These are phyloP conservation scores for Thrips palmi DNA, from an alignment of 1,140 invertebrate species.

Conservation along the genomic window DNA sequence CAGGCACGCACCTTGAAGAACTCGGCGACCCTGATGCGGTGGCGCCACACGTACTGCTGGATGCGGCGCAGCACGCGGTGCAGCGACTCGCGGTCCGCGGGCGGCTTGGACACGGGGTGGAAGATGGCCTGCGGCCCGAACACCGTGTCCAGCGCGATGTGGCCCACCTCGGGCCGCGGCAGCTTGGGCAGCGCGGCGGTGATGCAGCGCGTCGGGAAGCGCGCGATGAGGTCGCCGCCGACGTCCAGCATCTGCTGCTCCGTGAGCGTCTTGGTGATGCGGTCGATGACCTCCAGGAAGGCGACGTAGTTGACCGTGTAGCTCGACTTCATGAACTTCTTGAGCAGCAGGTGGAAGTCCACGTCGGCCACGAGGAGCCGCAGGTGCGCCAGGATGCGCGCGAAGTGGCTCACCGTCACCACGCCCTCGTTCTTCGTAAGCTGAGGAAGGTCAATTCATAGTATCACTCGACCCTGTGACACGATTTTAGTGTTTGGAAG, in stretches of 20 bases:
- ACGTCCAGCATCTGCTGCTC: no score
- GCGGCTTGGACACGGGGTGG: constrained; percentile 29
- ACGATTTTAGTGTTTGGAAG: no score
- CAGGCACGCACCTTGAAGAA: constrained; percentile 33
- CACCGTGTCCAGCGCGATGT: constrained; percentile 25
- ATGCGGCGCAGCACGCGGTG: constrained; percentile 28
- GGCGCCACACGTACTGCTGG: constrained; percentile 36
- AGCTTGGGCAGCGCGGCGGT: constrained; percentile 42
- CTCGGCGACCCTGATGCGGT: constrained; percentile 35
- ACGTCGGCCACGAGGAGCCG: constrained; percentile 38
- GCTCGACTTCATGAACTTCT: constrained; percentile 44
- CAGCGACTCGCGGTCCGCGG: constrained; percentile 24
- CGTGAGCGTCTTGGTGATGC: constrained; percentile 25
- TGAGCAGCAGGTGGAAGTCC: constrained; percentile 44
- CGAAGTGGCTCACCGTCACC: constrained; percentile 48
- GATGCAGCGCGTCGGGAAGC: constrained; percentile 39
- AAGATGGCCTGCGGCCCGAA: constrained; percentile 33
- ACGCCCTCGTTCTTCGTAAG: constrained; percentile 47
- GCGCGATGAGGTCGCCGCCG: constrained; percentile 31
- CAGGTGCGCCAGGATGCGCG: constrained; percentile 42
- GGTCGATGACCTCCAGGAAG: constrained; percentile 36
- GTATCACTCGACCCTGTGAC: not conserved
- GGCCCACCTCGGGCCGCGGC: constrained; percentile 37
- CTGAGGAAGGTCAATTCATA: constrained; percentile 22
- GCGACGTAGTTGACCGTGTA: constrained; percentile 53